Base-by-base conservation (phyloP, 2,888 invertebrate species). In the Orchesellides sinensis region DNA sequence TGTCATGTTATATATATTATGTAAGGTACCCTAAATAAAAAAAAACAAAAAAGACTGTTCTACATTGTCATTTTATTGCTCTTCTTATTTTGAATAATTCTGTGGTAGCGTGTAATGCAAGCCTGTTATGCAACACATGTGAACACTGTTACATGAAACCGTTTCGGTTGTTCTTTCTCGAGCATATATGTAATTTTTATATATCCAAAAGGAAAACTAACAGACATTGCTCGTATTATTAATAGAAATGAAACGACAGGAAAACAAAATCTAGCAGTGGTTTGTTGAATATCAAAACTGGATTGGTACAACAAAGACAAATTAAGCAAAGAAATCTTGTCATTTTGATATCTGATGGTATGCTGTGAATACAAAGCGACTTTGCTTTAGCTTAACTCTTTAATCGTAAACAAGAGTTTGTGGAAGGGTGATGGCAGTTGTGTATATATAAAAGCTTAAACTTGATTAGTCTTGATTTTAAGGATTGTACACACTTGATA, bases 41-140 rank as follows among this genome's bases (percentile, higher is more conserved):
- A 35, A 63, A 66, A 66, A 29, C 47, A 29, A n/a, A n/a, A n/a
- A n/a, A n/a, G n/a, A n/a, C n/a, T n/a, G n/a, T n/a, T n/a, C n/a
- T n/a, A n/a, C n/a, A n/a, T 68, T 82, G 82, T 82, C 77, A 66
- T 82, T 82, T 82, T 82, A 82, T 82, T 82, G 47, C 74, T 63
- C 17, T 61, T 49, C 54, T 35, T 54, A 54, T 70, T 72, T 72
- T 79, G 79, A 79, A 70, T 79, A 72, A 63, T 79, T 70, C 45
- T 72, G 45, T 61, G 47, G 40, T 10, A 27, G 63, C 29, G 45
- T 52, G 52, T 47, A 65, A 65, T 59, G 61, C 59, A 47, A 72
- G 23, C 27, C 27, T 59, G 35, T 65, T 65, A 65, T 74, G 74
- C 65, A 74, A 74, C 65, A 40, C 52, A 74, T 73, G 73, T 73